phyloP scores from a whole-genome alignment of 2,113 vertebrate genomes.

The Eubucco bourcierii region DNA sequence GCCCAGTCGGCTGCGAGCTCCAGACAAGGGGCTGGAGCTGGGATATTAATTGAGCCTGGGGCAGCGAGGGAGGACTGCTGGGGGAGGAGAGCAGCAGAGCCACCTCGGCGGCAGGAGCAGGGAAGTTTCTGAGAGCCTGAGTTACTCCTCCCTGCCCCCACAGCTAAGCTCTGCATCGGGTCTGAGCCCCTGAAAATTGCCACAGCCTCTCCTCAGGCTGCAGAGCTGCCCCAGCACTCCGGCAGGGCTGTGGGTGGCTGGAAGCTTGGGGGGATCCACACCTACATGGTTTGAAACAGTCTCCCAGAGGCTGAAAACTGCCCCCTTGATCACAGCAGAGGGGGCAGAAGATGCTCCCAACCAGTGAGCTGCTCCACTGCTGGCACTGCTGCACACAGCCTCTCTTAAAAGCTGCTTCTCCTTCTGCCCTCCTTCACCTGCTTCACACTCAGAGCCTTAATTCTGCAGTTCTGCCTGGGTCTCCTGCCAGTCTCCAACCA shows the following conservation, averaged over 20 bases:
- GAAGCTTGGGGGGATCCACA: background rate
- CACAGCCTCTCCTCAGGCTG: background rate
- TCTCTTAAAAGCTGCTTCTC: background rate
- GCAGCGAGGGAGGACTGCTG: slow-evolving; percentile 7
- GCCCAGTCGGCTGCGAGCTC: background rate
- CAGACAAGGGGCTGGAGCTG: slow-evolving; percentile 3
- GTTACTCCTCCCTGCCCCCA: background rate
- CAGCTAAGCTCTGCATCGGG: background rate
- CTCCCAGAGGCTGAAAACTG: background rate
- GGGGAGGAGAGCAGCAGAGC: background rate
- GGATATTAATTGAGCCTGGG: slow-evolving; percentile 3
- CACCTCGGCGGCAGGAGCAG: background rate
- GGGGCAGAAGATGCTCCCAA: background rate
- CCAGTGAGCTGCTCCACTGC: background rate
- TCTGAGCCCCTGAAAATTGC: background rate
- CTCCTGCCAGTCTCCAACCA: background rate
- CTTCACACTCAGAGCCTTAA: background rate
- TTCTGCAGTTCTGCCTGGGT: background rate
- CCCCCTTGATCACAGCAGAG: background rate
- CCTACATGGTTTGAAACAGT: fast-evolving
- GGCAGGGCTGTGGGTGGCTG: fast-evolving
- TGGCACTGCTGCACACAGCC: background rate
- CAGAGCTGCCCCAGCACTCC: background rate
- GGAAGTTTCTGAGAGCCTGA: background rate
- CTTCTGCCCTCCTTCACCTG: background rate